Evolutionary conservation across 2,888 invertebrate species (phyloP).

Genomic region (Megamerina dolium): DNA sequence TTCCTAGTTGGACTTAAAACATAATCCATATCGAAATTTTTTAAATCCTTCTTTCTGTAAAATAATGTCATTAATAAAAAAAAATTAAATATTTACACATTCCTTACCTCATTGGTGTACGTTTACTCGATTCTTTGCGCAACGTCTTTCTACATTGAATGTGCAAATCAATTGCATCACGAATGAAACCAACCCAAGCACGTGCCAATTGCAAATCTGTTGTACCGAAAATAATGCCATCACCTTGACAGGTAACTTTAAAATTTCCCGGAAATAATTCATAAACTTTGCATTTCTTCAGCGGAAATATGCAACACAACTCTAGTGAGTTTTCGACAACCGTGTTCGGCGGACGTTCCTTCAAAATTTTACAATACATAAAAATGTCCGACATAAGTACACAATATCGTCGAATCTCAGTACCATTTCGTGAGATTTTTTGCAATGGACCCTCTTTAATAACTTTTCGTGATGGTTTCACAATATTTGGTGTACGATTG

Average conservation of each 20-base stretch:
- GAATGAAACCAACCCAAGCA: constrained; percentile 55
- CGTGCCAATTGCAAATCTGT: constrained; percentile 53
- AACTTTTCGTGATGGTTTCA: constrained; percentile 59
- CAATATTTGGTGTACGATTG: constrained; percentile 58
- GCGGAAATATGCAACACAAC: constrained; percentile 62
- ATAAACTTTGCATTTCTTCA: constrained; percentile 62
- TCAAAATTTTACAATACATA: constrained; percentile 64
- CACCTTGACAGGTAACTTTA: constrained; percentile 56
- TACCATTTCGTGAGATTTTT: constrained; percentile 53
- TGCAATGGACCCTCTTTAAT: constrained; percentile 61
- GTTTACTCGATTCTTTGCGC: constrained; percentile 59
- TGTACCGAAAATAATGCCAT: constrained; percentile 55
- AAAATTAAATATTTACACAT: not conserved
- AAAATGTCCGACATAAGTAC: constrained; percentile 68
- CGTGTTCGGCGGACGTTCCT: constrained; percentile 50
- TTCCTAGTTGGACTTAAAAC: constrained; percentile 53
- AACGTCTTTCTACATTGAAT: constrained; percentile 57
- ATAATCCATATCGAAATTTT: constrained; percentile 53
- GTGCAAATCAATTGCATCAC: constrained; percentile 54
- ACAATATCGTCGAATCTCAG: constrained; percentile 57
- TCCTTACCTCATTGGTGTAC: constrained; percentile 52
- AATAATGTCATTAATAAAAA: constrained; percentile 4
- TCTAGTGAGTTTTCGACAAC: constrained; percentile 57
- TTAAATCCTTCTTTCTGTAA: constrained; percentile 52
- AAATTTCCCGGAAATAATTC: constrained; percentile 57